Percentiles rank a stretch among this genome's conserved stretches.
These are phyloP conservation scores for Antheraea assamensis DNA, from an alignment of 2,888 invertebrate genomes.

Conservation along the genomic window DNA sequence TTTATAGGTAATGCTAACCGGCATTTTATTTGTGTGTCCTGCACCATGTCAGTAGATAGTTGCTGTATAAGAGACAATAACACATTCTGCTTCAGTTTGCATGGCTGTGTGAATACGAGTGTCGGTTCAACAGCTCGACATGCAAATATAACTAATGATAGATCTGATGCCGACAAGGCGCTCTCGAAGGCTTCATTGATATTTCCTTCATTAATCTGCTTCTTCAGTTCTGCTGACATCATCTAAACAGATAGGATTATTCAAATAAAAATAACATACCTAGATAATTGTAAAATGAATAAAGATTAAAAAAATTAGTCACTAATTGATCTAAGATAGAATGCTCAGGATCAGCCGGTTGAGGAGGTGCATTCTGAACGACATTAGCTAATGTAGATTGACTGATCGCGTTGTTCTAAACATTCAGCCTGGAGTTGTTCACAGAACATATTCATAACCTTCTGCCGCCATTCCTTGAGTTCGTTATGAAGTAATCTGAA, in stretches of 20 bases:
- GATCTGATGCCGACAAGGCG: conserved; percentile 92
- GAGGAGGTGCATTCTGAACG: conserved; percentile 42
- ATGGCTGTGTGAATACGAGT: conserved; percentile 86
- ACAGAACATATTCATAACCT: conserved; percentile 45
- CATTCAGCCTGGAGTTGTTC: conserved; percentile 27
- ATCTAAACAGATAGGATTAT: conserved; percentile 42
- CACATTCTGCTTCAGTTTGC: conserved; percentile 91
- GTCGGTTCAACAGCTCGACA: conserved; percentile 91
- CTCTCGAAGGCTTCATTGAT: conserved; percentile 92
- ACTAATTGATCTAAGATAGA: conserved; percentile 65
- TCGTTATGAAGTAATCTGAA: conserved; percentile 58
- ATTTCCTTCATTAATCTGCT: conserved; percentile 80
- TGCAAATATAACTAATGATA: conserved; percentile 91
- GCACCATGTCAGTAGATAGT: conserved; percentile 93
- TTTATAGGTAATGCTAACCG: conserved; percentile 44
- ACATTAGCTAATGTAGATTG: conserved; percentile 19
- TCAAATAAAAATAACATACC: background rate
- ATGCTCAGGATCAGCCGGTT: conserved; percentile 46
- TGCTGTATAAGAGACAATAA: conserved; percentile 96
- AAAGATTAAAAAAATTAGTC: conserved; percentile 13
- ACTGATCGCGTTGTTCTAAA: conserved; percentile 23
- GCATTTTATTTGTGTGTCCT: conserved; percentile 84
- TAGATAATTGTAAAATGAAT: background rate
- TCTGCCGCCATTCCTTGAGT: conserved; percentile 57
- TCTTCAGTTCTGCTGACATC: conserved; percentile 56